A percentile compares a stretch with the other conserved stretches of the same genome.
Evolutionary conservation across 2,113 vertebrate genomes (phyloP).

Genomic region (Centropus bengalensis): DNA sequence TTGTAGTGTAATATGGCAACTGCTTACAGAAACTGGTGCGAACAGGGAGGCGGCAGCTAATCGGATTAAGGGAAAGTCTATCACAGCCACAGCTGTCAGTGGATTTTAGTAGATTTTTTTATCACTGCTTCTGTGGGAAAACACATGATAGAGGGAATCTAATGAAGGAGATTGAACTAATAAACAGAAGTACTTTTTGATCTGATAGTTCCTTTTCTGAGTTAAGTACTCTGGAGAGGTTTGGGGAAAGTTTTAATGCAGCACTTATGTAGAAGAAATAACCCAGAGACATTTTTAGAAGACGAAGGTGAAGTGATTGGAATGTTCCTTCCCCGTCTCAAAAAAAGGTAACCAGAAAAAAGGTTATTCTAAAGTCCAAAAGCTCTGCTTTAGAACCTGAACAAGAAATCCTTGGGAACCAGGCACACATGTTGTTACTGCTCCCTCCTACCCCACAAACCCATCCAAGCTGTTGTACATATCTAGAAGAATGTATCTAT

Average conservation of each 20-base stretch:
- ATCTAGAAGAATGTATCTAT: not conserved
- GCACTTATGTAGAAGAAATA: not conserved
- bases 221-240: slow-evolving; percentile 33
- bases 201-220: slow-evolving; percentile 59
- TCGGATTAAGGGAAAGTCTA: slow-evolving; percentile 76
- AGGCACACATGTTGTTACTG: not conserved
- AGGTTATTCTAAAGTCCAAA: not conserved
- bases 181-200: slow-evolving; percentile 64
- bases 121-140: slow-evolving; percentile 59
- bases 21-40: slow-evolving; percentile 59
- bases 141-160: slow-evolving; percentile 65
- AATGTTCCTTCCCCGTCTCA: not conserved
- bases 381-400: not conserved
- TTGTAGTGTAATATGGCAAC: slow-evolving; percentile 67
- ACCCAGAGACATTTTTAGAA: not conserved
- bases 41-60: slow-evolving; percentile 69
- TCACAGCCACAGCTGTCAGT: slow-evolving; percentile 70
- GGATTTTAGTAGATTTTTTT: slow-evolving; percentile 72
- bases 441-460: not conserved
- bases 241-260: slow-evolving; percentile 37
- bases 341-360: not conserved
- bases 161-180: slow-evolving; percentile 76
- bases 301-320: not conserved
- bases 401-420: not conserved
- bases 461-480: fast-evolving